phyloP scores from a whole-genome alignment of 2,888 invertebrate genomes.

The Sussaba pulchella region DNA sequence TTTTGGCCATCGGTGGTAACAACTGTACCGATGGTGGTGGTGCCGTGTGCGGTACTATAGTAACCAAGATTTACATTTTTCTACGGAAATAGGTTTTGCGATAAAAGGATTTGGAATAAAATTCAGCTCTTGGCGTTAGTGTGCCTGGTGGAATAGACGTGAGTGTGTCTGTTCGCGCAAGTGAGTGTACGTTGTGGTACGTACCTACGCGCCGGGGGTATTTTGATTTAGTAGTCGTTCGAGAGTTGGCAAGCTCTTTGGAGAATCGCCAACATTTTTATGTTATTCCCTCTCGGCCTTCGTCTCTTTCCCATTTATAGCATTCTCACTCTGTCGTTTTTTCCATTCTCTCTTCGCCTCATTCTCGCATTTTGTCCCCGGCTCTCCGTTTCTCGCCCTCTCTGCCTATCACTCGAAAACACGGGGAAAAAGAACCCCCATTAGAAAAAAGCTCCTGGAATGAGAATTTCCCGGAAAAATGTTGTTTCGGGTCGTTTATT shows the following conservation, averaged over 20 bases:
- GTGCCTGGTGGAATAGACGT: conserved; percentile 27
- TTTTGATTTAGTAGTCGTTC: conserved; percentile 83
- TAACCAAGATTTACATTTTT: conserved; percentile 80
- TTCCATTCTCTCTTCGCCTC: conserved; percentile 46
- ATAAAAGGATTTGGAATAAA: conserved; percentile 82
- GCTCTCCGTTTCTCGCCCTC: conserved; percentile 22
- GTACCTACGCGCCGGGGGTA: conserved; percentile 70
- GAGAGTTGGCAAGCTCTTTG: conserved; percentile 83
- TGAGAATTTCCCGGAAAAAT: neutral
- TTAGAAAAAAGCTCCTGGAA: neutral
- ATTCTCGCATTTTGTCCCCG: conserved; percentile 56
- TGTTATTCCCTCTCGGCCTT: conserved; percentile 75
- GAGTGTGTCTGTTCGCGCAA: neutral
- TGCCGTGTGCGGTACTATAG: conserved; percentile 64
- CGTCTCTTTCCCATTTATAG: conserved; percentile 52
- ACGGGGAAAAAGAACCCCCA: conserved; percentile 13
- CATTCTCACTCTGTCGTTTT: conserved; percentile 29
- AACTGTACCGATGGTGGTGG: conserved; percentile 34
- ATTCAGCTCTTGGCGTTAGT: conserved; percentile 74
- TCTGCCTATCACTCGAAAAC: conserved; percentile 1
- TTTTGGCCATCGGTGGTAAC: conserved; percentile 57
- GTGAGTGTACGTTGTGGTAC: conserved; percentile 39
- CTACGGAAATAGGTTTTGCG: conserved; percentile 80
- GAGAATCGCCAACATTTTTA: conserved; percentile 81
- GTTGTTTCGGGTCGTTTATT: neutral